A percentile compares a stretch with the other conserved stretches of the same genome.
Evolutionary conservation across 92 coral and sea anemone species (phyloP).

Genomic region (Bergia sp.): DNA sequence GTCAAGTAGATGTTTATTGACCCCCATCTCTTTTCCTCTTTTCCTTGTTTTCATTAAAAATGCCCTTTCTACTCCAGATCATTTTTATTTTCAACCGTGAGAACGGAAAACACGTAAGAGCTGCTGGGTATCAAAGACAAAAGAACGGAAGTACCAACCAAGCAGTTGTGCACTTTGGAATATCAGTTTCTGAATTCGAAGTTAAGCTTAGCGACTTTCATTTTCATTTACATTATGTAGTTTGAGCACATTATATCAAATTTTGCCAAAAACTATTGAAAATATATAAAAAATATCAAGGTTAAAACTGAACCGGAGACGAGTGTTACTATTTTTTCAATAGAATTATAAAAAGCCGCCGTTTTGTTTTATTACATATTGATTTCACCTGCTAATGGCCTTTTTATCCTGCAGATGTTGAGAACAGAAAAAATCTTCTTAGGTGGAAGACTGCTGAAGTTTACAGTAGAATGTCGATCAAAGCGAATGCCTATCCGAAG

Average conservation of each 20-base stretch:
- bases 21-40: neutral
- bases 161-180: too few relatives aligned
- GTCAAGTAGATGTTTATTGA: neutral
- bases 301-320: too few relatives aligned
- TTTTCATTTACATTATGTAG: too few relatives aligned
- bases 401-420: neutral
- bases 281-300: too few relatives aligned
- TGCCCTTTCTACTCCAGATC: neutral
- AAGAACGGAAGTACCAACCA: neutral
- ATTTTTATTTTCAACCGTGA: neutral
- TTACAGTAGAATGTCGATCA: slow-evolving; percentile 21
- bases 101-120: neutral
- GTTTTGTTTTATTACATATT: too few relatives aligned
- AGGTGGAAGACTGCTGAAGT: slow-evolving; percentile 12
- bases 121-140: neutral
- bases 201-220: too few relatives aligned
- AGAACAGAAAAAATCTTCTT: neutral
- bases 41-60: neutral
- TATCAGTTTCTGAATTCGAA: too few relatives aligned
- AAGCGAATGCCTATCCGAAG: neutral
- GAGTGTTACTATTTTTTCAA: neutral
- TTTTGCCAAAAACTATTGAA: too few relatives aligned
- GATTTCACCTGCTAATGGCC: neutral
- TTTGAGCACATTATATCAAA: too few relatives aligned
- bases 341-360: neutral